Conservation (phyloP, 2,797 vertebrate genomes). For the Artibeus lituratus region DNA sequence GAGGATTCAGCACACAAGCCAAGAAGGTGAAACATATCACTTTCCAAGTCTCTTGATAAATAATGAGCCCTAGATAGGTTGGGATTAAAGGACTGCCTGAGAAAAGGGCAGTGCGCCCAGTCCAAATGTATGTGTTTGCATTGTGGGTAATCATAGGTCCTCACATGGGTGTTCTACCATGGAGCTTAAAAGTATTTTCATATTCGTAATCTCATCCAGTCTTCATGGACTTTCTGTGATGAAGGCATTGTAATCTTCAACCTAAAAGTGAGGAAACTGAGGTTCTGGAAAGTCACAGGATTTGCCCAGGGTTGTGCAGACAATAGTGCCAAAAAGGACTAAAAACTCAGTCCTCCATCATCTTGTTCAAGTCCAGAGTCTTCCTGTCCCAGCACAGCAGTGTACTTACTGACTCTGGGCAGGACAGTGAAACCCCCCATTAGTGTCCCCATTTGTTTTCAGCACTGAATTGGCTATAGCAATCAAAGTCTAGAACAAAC, state of each 20-base stretch:
- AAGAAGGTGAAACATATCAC: background rate
- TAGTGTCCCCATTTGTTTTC: background rate
- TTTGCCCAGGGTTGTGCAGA: background rate
- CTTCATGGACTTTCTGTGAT: background rate
- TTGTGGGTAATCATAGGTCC: background rate
- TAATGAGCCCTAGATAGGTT: background rate
- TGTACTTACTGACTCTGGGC: too few species aligned
- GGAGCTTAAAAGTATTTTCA: background rate
- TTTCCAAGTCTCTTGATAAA: conserved; percentile 43
- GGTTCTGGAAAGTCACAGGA: background rate
- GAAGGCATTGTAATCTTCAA: background rate
- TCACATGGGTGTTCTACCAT: background rate
- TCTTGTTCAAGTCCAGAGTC: background rate
- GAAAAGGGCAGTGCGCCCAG: background rate
- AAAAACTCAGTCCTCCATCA: background rate
- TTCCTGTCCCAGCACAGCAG: background rate
- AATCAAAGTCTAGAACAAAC: background rate
- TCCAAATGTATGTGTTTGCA: background rate
- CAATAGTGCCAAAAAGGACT: background rate
- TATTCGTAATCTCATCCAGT: background rate
- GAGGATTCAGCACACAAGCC: background rate
- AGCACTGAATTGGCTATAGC: background rate
- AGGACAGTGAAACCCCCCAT: background rate
- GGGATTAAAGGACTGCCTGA: background rate
- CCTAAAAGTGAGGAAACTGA: background rate